Evolutionary conservation across 2,888 invertebrate genomes (phyloP).

Genomic region (Synanthedon tipuliformis): DNA sequence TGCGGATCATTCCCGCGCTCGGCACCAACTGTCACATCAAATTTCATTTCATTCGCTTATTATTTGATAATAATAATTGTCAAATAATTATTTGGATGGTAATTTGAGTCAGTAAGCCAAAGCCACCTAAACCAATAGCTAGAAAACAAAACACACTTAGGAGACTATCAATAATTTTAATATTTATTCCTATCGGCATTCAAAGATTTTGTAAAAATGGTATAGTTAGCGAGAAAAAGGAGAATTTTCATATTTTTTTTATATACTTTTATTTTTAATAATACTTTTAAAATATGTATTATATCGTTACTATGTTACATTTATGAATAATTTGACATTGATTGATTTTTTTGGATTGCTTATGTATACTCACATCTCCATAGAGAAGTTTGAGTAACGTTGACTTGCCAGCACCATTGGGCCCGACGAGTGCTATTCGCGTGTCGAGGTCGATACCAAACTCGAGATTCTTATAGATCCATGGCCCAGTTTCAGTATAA

Average conservation of each 20-base stretch:
- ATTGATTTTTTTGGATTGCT: neutral
- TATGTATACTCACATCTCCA: slow-evolving; percentile 79
- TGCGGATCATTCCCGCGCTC: slow-evolving; percentile 95
- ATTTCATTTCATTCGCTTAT: neutral
- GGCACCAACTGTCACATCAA: slow-evolving; percentile 81
- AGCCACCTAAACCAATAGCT: no score
- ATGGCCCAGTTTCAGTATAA: slow-evolving; percentile 87
- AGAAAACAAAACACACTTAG: no score
- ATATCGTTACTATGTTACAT: neutral
- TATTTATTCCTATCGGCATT: no score
- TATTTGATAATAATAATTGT: slow-evolving; percentile 1
- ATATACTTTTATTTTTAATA: no score
- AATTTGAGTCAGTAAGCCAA: no score
- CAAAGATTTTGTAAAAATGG: no score
- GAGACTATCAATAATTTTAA: no score
- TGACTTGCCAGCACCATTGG: slow-evolving; percentile 99
- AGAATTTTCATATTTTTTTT: no score
- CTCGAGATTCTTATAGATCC: slow-evolving; percentile 97
- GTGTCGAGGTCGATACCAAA: slow-evolving; percentile 99
- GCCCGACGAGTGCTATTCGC: slow-evolving; percentile 92
- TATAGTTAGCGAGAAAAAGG: no score
- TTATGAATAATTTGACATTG: no score
- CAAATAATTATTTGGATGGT: no score
- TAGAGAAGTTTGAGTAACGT: slow-evolving; percentile 95
- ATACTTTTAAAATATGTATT: no score